phyloP scores from a whole-genome alignment of 1,140 invertebrate genomes.

The Hermatobates lingyangjiaoensis region DNA sequence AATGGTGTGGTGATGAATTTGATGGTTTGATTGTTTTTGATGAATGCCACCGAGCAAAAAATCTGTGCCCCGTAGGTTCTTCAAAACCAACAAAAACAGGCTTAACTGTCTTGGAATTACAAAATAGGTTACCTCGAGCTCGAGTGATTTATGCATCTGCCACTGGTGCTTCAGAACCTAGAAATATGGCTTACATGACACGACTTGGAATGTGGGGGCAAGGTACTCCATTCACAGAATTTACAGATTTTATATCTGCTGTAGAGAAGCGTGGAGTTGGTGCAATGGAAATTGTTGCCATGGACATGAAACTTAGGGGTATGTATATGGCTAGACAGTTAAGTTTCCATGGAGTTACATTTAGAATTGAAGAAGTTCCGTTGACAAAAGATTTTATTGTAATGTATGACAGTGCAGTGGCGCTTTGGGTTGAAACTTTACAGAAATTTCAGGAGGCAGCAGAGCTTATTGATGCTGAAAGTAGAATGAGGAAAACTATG shows the following conservation, averaged over 20 bases:
- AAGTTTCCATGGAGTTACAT: conserved; percentile 87
- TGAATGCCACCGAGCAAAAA: conserved; percentile 98
- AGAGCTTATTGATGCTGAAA: conserved; percentile 78
- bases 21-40: conserved; percentile 94
- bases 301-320: conserved; percentile 98
- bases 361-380: conserved; percentile 90
- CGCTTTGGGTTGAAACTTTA: conserved; percentile 86
- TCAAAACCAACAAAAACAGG: conserved; percentile 77
- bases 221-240: conserved; percentile 83
- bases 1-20: conserved; percentile 94
- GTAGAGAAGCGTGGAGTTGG: conserved; percentile 94
- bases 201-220: conserved; percentile 92
- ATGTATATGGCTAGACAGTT: conserved; percentile 97
- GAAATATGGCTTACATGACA: conserved; percentile 99
- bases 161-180: conserved; percentile 90
- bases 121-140: conserved; percentile 85
- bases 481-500: conserved; percentile 77
- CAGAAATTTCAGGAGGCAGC: conserved; percentile 84
- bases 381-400: conserved; percentile 67
- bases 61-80: conserved; percentile 86
- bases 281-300: conserved; percentile 98
- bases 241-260: conserved; percentile 85
- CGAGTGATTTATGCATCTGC: conserved; percentile 95
- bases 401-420: conserved; percentile 86
- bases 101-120: conserved; percentile 82